Evolutionary conservation across 2,113 vertebrate species (phyloP).

Genomic region (Sebastes fasciatus): DNA sequence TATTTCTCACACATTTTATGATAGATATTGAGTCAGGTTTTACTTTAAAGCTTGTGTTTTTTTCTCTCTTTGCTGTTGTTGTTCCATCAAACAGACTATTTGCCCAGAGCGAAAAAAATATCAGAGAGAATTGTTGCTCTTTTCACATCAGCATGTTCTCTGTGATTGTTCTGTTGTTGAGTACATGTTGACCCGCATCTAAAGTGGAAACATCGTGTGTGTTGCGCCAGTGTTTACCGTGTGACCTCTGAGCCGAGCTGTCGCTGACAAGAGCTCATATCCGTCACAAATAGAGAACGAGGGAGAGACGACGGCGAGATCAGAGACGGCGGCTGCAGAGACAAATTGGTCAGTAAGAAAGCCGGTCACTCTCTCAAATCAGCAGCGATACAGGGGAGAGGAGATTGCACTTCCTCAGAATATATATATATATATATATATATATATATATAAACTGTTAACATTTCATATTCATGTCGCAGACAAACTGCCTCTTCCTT

Average conservation of each 20-base stretch:
- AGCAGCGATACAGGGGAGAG: conserved; percentile 22
- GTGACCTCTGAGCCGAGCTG: conserved; percentile 25
- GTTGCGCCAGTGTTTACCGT: conserved; percentile 7
- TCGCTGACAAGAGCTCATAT: conserved; percentile 10
- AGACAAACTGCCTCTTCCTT: background rate
- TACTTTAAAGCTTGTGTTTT: background rate
- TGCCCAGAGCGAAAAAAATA: conserved; percentile 4
- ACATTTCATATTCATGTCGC: conserved; percentile 7
- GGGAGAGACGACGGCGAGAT: conserved; percentile 13
- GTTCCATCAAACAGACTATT: background rate
- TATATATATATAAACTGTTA: background rate
- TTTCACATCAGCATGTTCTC: conserved; percentile 6
- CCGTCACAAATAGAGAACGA: conserved; percentile 15
- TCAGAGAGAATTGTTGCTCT: background rate
- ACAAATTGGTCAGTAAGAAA: conserved; percentile 2
- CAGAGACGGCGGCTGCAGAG: conserved; percentile 10
- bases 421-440: background rate
- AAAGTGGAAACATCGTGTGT: background rate
- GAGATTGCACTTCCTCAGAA: conserved; percentile 9
- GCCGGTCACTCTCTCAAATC: conserved; percentile 34
- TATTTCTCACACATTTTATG: background rate
- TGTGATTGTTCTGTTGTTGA: conserved; percentile 15
- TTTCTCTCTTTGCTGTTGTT: background rate
- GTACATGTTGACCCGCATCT: background rate
- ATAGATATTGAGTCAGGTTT: background rate